phyloP scores from a whole-genome alignment of 2,113 vertebrate species.

The Myotis yumanensis region DNA sequence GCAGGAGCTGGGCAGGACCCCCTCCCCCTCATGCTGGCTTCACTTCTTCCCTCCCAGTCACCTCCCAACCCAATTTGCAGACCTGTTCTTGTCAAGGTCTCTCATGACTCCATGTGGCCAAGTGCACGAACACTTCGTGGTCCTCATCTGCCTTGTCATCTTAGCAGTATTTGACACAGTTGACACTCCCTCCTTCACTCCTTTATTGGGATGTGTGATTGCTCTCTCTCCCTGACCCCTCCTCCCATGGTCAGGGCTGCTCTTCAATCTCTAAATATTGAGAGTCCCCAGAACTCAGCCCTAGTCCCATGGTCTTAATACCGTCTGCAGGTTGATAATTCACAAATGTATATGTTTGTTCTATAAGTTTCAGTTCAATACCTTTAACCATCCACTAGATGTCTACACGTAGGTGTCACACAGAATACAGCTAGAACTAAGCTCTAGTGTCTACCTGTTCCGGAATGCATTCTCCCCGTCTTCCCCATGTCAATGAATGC shows the following conservation, averaged over 20 bases:
- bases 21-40: background rate
- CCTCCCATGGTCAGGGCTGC: background rate
- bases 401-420: background rate
- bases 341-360: background rate
- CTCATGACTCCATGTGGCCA: background rate
- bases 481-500: background rate
- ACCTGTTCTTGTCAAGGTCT: background rate
- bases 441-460: background rate
- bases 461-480: background rate
- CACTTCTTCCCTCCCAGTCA: background rate
- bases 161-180: background rate
- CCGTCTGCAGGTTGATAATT: background rate
- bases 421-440: background rate
- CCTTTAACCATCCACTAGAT: background rate
- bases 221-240: background rate
- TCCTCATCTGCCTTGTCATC: background rate
- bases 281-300: background rate
- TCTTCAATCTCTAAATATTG: background rate
- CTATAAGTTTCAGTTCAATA: background rate
- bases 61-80: background rate
- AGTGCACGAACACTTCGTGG: background rate
- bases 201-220: background rate
- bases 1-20: background rate
- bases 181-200: background rate
- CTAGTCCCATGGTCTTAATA: background rate